Percentiles rank a stretch among this genome's conserved stretches.
These are phyloP conservation scores for Thecocarcelia acutangulata DNA, from an alignment of 2,888 invertebrate species.

Conservation along the genomic window DNA sequence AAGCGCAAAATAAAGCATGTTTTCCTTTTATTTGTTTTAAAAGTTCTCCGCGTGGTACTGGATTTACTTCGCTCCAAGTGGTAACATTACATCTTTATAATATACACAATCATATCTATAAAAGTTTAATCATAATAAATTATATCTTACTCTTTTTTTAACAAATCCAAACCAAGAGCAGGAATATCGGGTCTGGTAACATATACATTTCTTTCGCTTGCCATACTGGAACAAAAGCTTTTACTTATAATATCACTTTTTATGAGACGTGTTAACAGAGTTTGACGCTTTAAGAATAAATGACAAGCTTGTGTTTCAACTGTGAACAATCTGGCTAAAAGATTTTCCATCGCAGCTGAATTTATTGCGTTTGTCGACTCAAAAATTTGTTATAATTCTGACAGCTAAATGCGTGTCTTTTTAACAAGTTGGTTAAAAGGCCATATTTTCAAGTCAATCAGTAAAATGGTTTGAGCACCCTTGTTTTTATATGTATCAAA, in stretches of 20 bases:
- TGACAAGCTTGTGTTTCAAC: constrained; percentile 18
- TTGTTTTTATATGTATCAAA: too few species aligned
- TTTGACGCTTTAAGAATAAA: not conserved
- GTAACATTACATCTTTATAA: constrained; percentile 83
- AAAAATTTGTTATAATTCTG: constrained; percentile 7
- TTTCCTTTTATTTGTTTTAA: constrained; percentile 87
- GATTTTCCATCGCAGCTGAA: constrained; percentile 12
- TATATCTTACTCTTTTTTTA: constrained; percentile 83
- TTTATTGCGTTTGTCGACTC: not conserved
- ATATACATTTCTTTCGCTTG: constrained; percentile 82
- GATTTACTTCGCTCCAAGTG: constrained; percentile 84
- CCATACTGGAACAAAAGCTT: constrained; percentile 51
- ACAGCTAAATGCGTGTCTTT: not conserved
- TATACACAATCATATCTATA: not conserved
- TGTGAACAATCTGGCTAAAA: constrained; percentile 4
- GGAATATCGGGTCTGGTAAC: constrained; percentile 85
- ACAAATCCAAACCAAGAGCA: constrained; percentile 83
- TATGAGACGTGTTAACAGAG: not conserved
- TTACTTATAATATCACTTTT: not conserved
- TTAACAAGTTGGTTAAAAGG: not conserved
- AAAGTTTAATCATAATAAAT: not conserved
- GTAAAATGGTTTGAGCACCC: too few species aligned
- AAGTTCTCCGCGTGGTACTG: constrained; percentile 87
- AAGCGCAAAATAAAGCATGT: constrained; percentile 89
- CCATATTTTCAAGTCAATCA: too few species aligned